Evolutionary conservation across 2,888 invertebrate genomes (phyloP).

Genomic region (Athalia rosae): DNA sequence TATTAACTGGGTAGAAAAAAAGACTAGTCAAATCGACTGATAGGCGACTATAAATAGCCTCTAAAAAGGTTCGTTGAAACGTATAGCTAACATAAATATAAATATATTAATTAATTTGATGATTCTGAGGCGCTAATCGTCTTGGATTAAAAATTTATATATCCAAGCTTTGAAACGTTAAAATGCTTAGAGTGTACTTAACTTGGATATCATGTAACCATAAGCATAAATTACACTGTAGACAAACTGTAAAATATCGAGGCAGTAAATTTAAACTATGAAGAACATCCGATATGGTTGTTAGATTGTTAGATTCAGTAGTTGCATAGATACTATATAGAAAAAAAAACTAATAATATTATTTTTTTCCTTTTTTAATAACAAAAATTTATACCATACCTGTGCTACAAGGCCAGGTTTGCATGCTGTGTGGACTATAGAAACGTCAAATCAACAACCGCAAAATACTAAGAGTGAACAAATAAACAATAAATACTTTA

Average conservation of each 20-base stretch:
- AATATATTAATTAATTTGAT: background rate
- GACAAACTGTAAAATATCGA: slow-evolving; percentile 39
- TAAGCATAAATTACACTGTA: slow-evolving; percentile 42
- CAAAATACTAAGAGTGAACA: slow-evolving; percentile 14
- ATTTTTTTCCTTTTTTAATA: slow-evolving; percentile 7
- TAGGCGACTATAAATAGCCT: slow-evolving; percentile 4
- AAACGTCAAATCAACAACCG: slow-evolving; percentile 23
- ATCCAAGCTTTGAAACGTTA: background rate
- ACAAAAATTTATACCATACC: slow-evolving; percentile 38
- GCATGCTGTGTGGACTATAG: slow-evolving; percentile 69
- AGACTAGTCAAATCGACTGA: slow-evolving; percentile 29
- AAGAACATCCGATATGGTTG: slow-evolving; percentile 18
- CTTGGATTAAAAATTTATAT: background rate
- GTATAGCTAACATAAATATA: background rate
- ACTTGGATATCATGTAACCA: background rate
- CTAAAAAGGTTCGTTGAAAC: background rate
- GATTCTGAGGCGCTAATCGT: background rate
- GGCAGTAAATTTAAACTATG: slow-evolving; percentile 10
- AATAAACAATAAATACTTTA: slow-evolving; percentile 22
- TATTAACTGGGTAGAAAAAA: background rate
- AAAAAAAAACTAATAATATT: background rate
- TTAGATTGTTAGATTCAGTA: slow-evolving; percentile 7
- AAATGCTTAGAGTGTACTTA: slow-evolving; percentile 16
- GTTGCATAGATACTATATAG: background rate
- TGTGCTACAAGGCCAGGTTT: slow-evolving; percentile 47